Evolutionary conservation across 1,140 invertebrate genomes (phyloP), one percentile per base, ranked within the genome.

Genomic region (Drosophila carrolli): DNA sequence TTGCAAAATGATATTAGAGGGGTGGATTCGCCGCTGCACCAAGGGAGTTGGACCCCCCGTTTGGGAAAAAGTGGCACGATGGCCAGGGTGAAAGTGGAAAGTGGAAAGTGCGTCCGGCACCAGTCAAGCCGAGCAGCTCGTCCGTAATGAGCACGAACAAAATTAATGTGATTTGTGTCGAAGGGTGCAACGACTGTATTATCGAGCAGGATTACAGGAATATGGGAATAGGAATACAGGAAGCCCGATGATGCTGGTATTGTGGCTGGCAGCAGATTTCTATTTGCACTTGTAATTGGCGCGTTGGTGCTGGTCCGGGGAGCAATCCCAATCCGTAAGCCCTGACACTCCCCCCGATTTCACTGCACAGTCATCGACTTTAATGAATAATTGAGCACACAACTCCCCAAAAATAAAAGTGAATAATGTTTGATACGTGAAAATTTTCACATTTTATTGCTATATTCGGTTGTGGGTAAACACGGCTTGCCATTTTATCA

Each of bases 1-100:
- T 90, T 90, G 86, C 86, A 86, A 90, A 90, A 90, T 88, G 86
- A 90, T 90, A 86, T 86, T 86, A 86, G 80, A 80, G 73, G 56
- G 32, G 59, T 74, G 37, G 37, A 50, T 48, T 35, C 19, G 8
- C 0, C 13, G 40, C 37, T 55, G 50, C 54, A 57, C 13, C 43
- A 60, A 57, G 61, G 65, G 65, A 46, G 60, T 53, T 68, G 56
- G 14, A 8, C 41, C 43, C 56, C 56, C 56, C 23, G 1, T 16
- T 32, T 32, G 13, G n/a, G n/a, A 50, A 50, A 32, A 14, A 38
- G 44, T 38, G 44, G 56, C 50, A 48, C 35, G 14, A 44, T 59
- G 32, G 54, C 40, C 54, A 43, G 43, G 41, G 27, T 29, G 59
- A 41, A 65, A 65, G 29, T 37, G 59, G 58, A 7, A 27, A 47